Percentiles rank a stretch among this genome's conserved stretches.
Conservation (phyloP, 2,113 vertebrate species). For the Siniperca chuatsi region DNA sequence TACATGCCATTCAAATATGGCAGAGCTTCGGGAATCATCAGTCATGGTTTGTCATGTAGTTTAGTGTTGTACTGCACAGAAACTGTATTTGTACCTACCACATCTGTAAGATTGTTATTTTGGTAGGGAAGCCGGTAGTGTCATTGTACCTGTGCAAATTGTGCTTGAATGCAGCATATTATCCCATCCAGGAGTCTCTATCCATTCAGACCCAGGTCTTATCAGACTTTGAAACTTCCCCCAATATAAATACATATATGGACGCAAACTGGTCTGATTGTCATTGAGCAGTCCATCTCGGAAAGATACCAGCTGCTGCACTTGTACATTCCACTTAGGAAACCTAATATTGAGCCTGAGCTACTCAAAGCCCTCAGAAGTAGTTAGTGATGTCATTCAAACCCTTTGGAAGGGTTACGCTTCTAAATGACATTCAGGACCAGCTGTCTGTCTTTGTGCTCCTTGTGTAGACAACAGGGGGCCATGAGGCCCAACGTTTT, state of each 20-base stretch:
- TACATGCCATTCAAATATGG: neutral
- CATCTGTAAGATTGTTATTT: neutral
- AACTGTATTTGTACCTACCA: neutral
- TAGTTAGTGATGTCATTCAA: conserved; percentile 77
- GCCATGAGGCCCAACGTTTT: conserved; percentile 60
- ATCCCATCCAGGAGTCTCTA: conserved; percentile 2
- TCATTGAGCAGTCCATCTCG: conserved; percentile 4
- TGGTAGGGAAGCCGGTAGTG: neutral
- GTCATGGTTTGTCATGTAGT: neutral
- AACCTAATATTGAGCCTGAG: conserved; percentile 72
- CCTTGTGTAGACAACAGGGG: conserved; percentile 62
- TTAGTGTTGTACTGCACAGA: neutral
- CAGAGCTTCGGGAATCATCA: neutral
- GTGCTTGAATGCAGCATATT: neutral
- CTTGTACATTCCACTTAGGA: conserved; percentile 63
- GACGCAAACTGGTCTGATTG: conserved; percentile 29
- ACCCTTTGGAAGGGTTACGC: conserved; percentile 62
- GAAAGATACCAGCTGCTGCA: conserved; percentile 67
- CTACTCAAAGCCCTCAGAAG: conserved; percentile 58
- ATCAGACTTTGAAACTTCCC: conserved; percentile 3
- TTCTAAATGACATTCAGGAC: conserved; percentile 68
- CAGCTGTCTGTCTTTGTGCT: conserved; percentile 75
- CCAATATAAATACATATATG: conserved; percentile 32
- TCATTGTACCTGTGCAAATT: neutral
- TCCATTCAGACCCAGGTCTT: conserved; percentile 6